These are phyloP conservation scores for Gopherus evgoodei DNA, from an alignment of 2,113 vertebrate genomes.

Conservation along the genomic window DNA sequence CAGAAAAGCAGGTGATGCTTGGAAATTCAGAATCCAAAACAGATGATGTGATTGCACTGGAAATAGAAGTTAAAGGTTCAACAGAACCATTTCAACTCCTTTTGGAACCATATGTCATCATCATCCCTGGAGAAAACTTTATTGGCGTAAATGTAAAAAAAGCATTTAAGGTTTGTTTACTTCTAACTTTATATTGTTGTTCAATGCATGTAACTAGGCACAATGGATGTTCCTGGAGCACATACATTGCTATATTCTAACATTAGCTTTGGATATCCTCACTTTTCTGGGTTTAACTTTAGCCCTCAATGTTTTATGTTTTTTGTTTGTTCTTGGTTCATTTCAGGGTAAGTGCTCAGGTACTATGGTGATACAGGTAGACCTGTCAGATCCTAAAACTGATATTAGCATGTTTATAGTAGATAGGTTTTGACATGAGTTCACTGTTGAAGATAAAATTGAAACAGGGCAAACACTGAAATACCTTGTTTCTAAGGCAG, in stretches of 20 bases:
- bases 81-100: constrained; percentile 85
- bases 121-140: constrained; percentile 88
- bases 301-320: background rate
- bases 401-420: background rate
- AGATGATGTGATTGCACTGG: constrained; percentile 83
- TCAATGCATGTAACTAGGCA: background rate
- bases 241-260: background rate
- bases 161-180: constrained; percentile 85
- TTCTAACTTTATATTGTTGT: background rate
- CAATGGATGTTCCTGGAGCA: background rate
- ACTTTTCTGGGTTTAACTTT: background rate
- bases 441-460: background rate
- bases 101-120: constrained; percentile 88
- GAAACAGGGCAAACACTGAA: background rate
- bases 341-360: background rate
- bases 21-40: constrained; percentile 23
- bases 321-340: background rate
- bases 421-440: background rate
- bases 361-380: background rate
- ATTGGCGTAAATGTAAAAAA: constrained; percentile 81
- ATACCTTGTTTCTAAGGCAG: background rate
- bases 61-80: constrained; percentile 90
- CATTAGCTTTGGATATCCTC: background rate
- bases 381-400: background rate
- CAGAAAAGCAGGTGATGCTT: constrained; percentile 27